Percentiles rank a stretch among this genome's conserved stretches.
phyloP scores from a whole-genome alignment of 1,140 invertebrate genomes.

The Ridgeia piscesae region DNA sequence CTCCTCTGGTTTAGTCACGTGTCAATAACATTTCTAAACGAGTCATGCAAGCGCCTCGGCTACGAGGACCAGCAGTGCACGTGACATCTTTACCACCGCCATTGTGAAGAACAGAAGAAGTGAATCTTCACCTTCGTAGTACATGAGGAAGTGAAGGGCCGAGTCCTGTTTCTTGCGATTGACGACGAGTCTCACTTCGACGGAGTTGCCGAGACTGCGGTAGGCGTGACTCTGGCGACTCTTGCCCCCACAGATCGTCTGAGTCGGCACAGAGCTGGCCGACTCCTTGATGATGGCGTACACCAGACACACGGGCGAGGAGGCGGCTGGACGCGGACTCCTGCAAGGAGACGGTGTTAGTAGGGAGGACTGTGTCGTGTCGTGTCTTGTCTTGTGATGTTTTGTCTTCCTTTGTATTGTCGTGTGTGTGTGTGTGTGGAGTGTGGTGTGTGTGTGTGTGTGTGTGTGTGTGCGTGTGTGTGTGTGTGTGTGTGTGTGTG shows the following conservation, averaged over 20 bases:
- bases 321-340: background rate
- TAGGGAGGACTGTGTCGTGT: too few species aligned
- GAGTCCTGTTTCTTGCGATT: background rate
- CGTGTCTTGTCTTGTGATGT: too few species aligned
- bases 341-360: background rate
- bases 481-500: background rate
- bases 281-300: slow-evolving; percentile 24
- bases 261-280: background rate
- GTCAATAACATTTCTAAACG: too few species aligned
- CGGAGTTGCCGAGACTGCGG: background rate
- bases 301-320: background rate
- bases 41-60: too few species aligned
- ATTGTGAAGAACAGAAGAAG: too few species aligned
- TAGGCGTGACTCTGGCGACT: slow-evolving; percentile 17
- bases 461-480: background rate
- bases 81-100: too few species aligned
- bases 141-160: background rate
- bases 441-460: background rate
- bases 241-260: slow-evolving; percentile 21
- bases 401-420: too few species aligned
- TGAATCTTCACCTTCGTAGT: slow-evolving; percentile 14
- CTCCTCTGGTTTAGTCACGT: too few species aligned
- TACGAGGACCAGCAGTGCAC: too few species aligned
- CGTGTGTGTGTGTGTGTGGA: background rate
- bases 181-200: slow-evolving; percentile 19